Base-by-base conservation (phyloP, 2,797 vertebrate genomes). In the Parauchenoglanis ngamensis region DNA sequence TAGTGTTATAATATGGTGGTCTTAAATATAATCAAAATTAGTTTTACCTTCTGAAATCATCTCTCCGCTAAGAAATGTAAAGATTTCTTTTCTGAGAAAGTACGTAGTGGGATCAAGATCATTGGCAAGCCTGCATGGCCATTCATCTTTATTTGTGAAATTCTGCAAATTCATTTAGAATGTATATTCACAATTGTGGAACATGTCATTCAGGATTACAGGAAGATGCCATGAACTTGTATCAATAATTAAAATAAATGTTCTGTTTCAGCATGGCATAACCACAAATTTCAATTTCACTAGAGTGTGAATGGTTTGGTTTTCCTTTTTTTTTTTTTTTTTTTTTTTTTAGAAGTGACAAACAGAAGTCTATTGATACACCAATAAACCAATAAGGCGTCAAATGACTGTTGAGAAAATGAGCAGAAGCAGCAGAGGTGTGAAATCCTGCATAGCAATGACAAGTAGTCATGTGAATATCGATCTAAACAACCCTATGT, bases 381-480 rank as follows among this genome's bases (percentile, higher is more conserved):
- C 73, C 83, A 84, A 28, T 85, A 46, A 59, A 82, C 73, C 83
- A 84, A 28, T 85, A 46, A 59, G 67, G 7, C 28, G 10, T 86
- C 21, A 13, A 56, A 31, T 83, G 73, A 68, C 73, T 6, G 7
- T 83, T 70, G 28, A 80, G 57, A 17, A 7, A 86, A 73, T 68
- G 65, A 77, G 31, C 31, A 40, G 7, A n/a, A 46, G 2, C 31
- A n/a, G 52, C 79, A 85, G 67, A 84, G 61, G 75, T 67, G 67
- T 85, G 70, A 84, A 82, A 65, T 82, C 7, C 17, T 82, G 25
- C 57, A 19, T n/a, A 49, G 44, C 7, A n/a, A 31, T 21, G 0
- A 2, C 1, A 82, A 46, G 7, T 40, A 25, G 76, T 40, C 17
- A 1, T 56, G 76, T 79, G 13, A 31, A 59, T 40, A 61, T 5